Evolutionary conservation across 2,113 vertebrate genomes (phyloP).

Genomic region (Brienomyrus brachyistius): DNA sequence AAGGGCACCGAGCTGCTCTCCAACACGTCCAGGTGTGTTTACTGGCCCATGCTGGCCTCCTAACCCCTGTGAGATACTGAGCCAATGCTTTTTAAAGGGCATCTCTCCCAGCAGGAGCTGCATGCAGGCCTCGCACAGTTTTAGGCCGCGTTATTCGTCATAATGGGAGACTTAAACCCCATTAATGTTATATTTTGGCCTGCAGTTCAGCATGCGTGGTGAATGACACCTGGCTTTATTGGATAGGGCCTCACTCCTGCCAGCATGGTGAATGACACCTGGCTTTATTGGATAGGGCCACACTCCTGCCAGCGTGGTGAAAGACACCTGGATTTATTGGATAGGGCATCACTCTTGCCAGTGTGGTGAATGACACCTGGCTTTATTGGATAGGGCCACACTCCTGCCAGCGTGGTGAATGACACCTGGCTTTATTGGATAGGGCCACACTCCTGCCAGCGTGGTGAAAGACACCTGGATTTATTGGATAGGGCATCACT

Average conservation of each 20-base stretch:
- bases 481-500: too few relatives aligned
- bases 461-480: too few relatives aligned
- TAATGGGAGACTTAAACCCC: not conserved
- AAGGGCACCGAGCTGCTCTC: slow-evolving; percentile 87
- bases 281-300: too few relatives aligned
- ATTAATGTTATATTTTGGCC: not conserved
- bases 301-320: not conserved
- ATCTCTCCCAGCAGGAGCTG: not conserved
- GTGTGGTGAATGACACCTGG: too few relatives aligned
- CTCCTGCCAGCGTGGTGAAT: too few relatives aligned
- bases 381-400: too few relatives aligned
- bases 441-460: too few relatives aligned
- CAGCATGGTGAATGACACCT: not conserved
- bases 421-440: too few relatives aligned
- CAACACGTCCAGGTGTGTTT: slow-evolving; percentile 77
- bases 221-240: not conserved
- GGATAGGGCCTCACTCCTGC: not conserved
- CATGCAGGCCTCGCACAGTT: not conserved
- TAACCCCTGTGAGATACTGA: not conserved
- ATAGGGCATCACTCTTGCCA: too few relatives aligned
- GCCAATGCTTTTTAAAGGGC: not conserved
- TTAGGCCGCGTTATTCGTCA: not conserved
- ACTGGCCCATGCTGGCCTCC: not conserved
- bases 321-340: not conserved
- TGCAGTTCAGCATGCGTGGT: not conserved